Percentiles rank a stretch among this genome's conserved stretches.
Evolutionary conservation across 2,888 invertebrate genomes (phyloP).

Genomic region (Dynastes tityus): DNA sequence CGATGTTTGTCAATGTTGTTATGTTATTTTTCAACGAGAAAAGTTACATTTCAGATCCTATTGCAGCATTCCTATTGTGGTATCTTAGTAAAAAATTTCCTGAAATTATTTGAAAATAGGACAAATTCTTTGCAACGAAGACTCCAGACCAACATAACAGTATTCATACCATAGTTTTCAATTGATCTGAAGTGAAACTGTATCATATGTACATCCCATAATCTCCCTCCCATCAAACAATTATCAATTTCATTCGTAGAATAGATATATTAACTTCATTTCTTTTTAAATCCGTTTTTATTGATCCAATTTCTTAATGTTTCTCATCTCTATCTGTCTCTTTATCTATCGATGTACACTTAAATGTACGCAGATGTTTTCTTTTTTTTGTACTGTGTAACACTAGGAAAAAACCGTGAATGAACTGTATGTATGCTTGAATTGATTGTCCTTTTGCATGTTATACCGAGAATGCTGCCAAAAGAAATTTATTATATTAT

Average conservation of each 20-base stretch:
- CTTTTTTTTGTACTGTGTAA: neutral
- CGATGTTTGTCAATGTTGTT: neutral
- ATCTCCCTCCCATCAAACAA: neutral
- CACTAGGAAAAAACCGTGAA: neutral
- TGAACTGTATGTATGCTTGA: conserved; percentile 10
- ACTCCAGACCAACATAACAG: too few relatives aligned
- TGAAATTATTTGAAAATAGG: too few relatives aligned
- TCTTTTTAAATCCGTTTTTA: conserved; percentile 55
- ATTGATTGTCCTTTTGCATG: conserved; percentile 31
- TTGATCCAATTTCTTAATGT: conserved; percentile 40
- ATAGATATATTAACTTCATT: conserved; percentile 28
- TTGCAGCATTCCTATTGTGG: neutral
- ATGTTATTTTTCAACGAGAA: neutral
- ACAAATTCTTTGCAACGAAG: too few relatives aligned
- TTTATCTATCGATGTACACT: neutral
- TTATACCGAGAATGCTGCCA: conserved; percentile 35
- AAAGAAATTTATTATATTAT: conserved; percentile 16
- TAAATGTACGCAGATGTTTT: neutral
- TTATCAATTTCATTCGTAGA: neutral
- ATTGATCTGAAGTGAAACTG: conserved; percentile 18
- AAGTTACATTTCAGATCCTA: conserved; percentile 8
- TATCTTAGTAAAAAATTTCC: too few relatives aligned
- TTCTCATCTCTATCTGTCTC: neutral
- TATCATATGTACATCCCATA: neutral
- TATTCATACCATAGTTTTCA: neutral